These are phyloP conservation scores for Melanaphis sacchari DNA, from an alignment of 1,140 invertebrate genomes.

Conservation along the genomic window DNA sequence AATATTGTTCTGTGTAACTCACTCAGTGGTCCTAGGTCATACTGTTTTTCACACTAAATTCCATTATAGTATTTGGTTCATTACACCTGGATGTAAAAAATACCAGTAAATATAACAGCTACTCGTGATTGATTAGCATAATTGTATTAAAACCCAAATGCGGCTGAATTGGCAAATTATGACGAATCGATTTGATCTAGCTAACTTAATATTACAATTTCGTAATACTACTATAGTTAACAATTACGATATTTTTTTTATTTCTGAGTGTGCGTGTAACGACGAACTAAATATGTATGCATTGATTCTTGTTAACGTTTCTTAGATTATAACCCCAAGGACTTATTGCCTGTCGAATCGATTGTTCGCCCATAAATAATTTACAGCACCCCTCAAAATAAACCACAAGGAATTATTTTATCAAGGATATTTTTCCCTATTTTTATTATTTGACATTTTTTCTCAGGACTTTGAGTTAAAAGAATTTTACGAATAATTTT, in stretches of 20 bases:
- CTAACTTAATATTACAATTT: constrained; percentile 57
- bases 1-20: not conserved
- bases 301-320: constrained; percentile 39
- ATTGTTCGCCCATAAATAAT: constrained; percentile 50
- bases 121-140: constrained; percentile 41
- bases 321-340: constrained; percentile 54
- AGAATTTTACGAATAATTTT: not conserved
- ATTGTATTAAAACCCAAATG: constrained; percentile 34
- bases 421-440: constrained; percentile 23
- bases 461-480: not conserved
- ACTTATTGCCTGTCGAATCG: constrained; percentile 39
- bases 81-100: constrained; percentile 32
- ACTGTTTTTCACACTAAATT: constrained; percentile 36
- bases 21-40: not conserved
- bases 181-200: constrained; percentile 58
- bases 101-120: constrained; percentile 15
- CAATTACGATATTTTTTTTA: constrained; percentile 43
- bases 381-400: constrained; percentile 43
- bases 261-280: not conserved
- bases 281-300: not conserved
- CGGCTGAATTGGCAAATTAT: constrained; percentile 50
- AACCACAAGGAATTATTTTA: constrained; percentile 31
- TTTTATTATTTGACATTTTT: constrained; percentile 22
- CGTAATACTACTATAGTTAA: not conserved
- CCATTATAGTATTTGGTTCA: constrained; percentile 41